A percentile compares a stretch with the other conserved stretches of the same genome.
Evolutionary conservation across 2,113 vertebrate species (phyloP).

Genomic region (Coturnix japonica): DNA sequence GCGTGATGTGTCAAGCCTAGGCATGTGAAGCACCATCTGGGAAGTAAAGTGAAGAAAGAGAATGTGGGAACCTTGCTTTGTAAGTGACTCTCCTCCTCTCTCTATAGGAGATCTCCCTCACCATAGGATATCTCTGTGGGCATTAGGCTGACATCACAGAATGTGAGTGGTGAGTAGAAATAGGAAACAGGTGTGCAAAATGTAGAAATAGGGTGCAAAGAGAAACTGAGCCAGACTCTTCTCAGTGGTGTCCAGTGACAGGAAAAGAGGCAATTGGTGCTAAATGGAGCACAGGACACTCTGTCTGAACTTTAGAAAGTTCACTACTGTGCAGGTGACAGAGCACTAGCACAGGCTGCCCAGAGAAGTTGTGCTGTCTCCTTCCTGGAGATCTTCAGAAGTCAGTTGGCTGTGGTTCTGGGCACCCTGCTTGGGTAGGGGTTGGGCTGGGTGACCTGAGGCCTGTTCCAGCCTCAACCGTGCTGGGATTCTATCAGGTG

Average conservation of each 20-base stretch:
- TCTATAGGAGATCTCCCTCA: not conserved
- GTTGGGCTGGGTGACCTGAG: not conserved
- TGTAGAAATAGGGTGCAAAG: not conserved
- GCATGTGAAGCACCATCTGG: not conserved
- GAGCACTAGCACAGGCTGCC: not conserved
- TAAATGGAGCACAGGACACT: not conserved
- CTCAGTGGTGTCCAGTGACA: not conserved
- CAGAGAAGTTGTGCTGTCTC: not conserved
- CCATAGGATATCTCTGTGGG: not conserved
- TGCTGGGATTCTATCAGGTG: not conserved
- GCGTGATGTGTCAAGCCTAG: not conserved
- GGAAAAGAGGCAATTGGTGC: not conserved
- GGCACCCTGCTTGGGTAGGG: not conserved
- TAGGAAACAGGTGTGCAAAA: not conserved
- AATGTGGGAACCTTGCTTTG: not conserved
- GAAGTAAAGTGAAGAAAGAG: not conserved
- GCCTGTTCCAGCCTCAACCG: not conserved
- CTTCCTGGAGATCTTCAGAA: not conserved
- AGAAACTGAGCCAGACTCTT: not conserved
- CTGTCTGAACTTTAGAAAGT: not conserved
- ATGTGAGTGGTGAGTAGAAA: not conserved
- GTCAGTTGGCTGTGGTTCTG: not conserved
- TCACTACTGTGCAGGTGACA: not conserved
- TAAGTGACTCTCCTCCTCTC: not conserved
- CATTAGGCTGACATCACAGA: not conserved